Conservation (phyloP, 2,888 invertebrate genomes). For the Glaucopsyche alexis region DNA sequence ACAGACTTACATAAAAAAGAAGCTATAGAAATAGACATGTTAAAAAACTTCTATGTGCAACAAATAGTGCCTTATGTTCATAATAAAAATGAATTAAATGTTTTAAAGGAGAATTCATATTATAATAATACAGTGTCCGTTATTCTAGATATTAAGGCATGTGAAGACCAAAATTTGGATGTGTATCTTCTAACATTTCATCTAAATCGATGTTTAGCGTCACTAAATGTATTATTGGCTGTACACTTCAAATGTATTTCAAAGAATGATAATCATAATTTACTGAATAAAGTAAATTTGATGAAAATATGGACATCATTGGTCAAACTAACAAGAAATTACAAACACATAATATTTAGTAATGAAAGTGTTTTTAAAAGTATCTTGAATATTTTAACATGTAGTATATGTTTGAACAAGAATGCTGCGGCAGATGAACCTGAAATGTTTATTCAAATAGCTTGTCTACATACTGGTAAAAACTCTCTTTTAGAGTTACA, state of each 20-base stretch:
- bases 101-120: constrained; percentile 54
- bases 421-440: constrained; percentile 46
- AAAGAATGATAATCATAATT: constrained; percentile 25
- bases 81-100: constrained; percentile 37
- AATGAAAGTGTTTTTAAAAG: constrained; percentile 43
- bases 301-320: constrained; percentile 48
- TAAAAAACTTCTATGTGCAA: constrained; percentile 50
- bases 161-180: constrained; percentile 52
- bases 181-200: constrained; percentile 52
- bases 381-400: constrained; percentile 52
- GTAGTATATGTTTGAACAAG: constrained; percentile 46
- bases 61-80: constrained; percentile 50
- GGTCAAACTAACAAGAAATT: constrained; percentile 47
- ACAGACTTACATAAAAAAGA: constrained; percentile 53
- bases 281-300: constrained; percentile 44
- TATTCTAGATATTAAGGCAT: constrained; percentile 50
- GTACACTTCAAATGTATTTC: constrained; percentile 43
- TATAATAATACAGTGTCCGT: constrained; percentile 53
- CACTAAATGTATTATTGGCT: constrained; percentile 53
- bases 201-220: constrained; percentile 52
- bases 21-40: constrained; percentile 53
- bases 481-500: constrained; percentile 45
- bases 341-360: constrained; percentile 46
- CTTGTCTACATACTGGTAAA: constrained; percentile 50
- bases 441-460: constrained; percentile 48